Conservation (phyloP, 2,888 invertebrate species). For the Ceriagrion tenellum region DNA sequence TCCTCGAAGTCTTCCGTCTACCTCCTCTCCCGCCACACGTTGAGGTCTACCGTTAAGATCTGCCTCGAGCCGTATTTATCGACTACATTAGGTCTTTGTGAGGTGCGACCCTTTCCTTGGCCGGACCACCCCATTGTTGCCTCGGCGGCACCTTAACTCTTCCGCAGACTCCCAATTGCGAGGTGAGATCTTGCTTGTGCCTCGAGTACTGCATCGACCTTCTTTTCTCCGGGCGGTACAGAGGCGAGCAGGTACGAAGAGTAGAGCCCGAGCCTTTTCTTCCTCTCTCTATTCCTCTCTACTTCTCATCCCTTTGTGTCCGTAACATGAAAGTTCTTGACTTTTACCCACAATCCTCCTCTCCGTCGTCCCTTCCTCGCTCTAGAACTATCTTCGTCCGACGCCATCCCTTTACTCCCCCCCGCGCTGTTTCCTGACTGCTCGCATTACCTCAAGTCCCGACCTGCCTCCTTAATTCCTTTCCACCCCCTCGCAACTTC, state of each 20-base stretch:
- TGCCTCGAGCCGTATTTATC: constrained; percentile 47
- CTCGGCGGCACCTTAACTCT: not conserved
- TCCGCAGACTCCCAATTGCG: not conserved
- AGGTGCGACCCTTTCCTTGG: not conserved
- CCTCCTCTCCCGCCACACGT: not conserved
- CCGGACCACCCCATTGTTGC: constrained; percentile 6
- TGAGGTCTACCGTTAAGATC: not conserved
- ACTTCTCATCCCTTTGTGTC: not conserved
- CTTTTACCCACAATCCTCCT: constrained; percentile 48
- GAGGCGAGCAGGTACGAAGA: not conserved
- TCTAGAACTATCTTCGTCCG: not conserved
- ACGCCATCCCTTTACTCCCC: not conserved
- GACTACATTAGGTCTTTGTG: constrained; percentile 52
- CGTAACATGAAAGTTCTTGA: constrained; percentile 33
- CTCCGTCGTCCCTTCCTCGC: no score
- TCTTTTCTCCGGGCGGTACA: not conserved
- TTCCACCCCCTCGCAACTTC: not conserved
- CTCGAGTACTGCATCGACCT: not conserved
- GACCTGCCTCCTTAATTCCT: constrained; percentile 29
- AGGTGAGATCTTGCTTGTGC: constrained; percentile 33
- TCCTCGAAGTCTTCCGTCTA: not conserved
- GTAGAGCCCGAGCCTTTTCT: not conserved
- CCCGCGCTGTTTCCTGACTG: not conserved
- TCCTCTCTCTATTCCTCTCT: not conserved
- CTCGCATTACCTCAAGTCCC: constrained; percentile 55